These are phyloP conservation scores for Mayetiola destructor DNA, from an alignment of 2,888 invertebrate species.

Conservation along the genomic window DNA sequence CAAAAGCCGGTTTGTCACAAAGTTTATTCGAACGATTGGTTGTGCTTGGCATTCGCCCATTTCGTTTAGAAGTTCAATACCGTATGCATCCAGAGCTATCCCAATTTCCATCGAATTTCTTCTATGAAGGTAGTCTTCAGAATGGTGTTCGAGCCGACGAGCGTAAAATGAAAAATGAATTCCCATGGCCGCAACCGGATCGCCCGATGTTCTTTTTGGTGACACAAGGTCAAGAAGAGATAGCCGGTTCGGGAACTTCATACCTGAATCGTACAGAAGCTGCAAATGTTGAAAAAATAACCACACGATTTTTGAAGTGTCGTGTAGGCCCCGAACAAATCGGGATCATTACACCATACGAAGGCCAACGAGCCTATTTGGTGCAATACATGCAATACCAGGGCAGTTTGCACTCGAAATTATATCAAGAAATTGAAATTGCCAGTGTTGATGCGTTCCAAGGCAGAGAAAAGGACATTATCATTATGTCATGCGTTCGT, in stretches of 20 bases:
- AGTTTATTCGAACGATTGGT: slow-evolving; percentile 95
- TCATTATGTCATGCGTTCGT: slow-evolving; percentile 97
- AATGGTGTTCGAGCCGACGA: slow-evolving; percentile 98
- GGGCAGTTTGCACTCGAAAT: slow-evolving; percentile 87
- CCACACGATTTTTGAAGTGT: slow-evolving; percentile 83
- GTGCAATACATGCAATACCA: slow-evolving; percentile 99
- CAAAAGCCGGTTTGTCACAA: slow-evolving; percentile 90
- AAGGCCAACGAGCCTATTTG: slow-evolving; percentile 93
- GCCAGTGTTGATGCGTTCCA: slow-evolving; percentile 99
- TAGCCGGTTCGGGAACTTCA: slow-evolving; percentile 95
- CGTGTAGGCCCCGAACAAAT: slow-evolving; percentile 97
- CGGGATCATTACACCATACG: slow-evolving; percentile 97
- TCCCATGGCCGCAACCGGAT: slow-evolving; percentile 94
- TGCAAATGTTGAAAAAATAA: slow-evolving; percentile 94
- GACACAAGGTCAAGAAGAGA: slow-evolving; percentile 96
- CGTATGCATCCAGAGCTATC: slow-evolving; percentile 98
- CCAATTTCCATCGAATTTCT: slow-evolving; percentile 96
- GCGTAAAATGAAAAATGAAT: slow-evolving; percentile 81
- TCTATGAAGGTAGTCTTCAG: slow-evolving; percentile 96
- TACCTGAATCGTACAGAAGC: slow-evolving; percentile 98
- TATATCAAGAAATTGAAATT: slow-evolving; percentile 97
- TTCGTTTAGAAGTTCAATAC: slow-evolving; percentile 93
- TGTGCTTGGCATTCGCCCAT: slow-evolving; percentile 91
- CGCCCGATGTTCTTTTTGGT: slow-evolving; percentile 99
- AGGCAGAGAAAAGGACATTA: slow-evolving; percentile 96